Evolutionary conservation across 30 jellyfish, hydroid and myxozoan species (phyloP).

Genomic region (Catostylus mosaicus): DNA sequence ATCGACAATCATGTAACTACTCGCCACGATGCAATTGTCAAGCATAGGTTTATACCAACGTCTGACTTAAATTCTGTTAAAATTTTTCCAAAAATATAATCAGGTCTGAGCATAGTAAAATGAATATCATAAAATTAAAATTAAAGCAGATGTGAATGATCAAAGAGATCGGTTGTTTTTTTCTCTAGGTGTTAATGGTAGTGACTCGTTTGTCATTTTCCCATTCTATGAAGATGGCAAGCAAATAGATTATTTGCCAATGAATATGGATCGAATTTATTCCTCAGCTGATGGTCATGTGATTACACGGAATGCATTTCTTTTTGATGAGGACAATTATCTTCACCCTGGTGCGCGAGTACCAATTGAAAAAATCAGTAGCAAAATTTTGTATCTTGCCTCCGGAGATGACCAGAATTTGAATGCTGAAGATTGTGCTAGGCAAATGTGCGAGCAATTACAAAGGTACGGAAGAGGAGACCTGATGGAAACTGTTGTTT

Average conservation of each 20-base stretch:
- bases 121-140: no score
- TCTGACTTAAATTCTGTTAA: neutral
- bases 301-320: neutral
- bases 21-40: neutral
- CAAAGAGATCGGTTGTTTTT: neutral
- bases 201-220: neutral
- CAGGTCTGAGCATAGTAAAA: neutral
- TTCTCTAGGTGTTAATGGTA: neutral
- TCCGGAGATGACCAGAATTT: slow-evolving; percentile 23
- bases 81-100: no score
- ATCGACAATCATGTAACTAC: neutral
- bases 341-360: neutral
- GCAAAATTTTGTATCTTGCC: slow-evolving; percentile 23
- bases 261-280: neutral
- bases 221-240: neutral
- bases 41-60: neutral
- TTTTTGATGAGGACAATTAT: neutral
- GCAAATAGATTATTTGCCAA: neutral
- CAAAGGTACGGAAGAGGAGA: slow-evolving; percentile 2
- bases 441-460: neutral
- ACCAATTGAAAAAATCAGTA: slow-evolving; percentile 8
- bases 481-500: neutral
- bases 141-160: no score
- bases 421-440: slow-evolving; percentile 7
- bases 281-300: neutral